phyloP scores from a whole-genome alignment of 2,888 invertebrate genomes.

The Apocheima hispidaria region DNA sequence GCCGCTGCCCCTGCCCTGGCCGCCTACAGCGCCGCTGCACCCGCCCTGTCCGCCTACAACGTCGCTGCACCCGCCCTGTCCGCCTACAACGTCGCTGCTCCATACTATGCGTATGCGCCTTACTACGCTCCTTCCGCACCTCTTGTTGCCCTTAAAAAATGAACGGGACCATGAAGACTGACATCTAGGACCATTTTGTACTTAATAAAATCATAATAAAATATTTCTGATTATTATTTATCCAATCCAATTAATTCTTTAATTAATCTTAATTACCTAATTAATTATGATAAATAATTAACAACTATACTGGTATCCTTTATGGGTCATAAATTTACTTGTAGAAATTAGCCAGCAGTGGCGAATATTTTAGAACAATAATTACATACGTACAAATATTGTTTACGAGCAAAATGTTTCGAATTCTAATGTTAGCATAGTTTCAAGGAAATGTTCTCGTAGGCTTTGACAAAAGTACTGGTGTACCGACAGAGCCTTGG shows the following conservation, averaged over 20 bases:
- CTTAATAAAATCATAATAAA: conserved; percentile 32
- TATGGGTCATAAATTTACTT: not conserved
- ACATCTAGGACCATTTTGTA: conserved; percentile 57
- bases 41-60: not conserved
- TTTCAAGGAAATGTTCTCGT: conserved; percentile 62
- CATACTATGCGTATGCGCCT: conserved; percentile 39
- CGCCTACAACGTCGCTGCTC: conserved; percentile 5
- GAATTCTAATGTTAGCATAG: conserved; percentile 46
- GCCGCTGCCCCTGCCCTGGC: conserved; percentile 41
- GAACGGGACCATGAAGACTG: conserved; percentile 60
- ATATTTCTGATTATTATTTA: not conserved
- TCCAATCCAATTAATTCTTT: not conserved
- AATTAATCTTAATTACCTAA: no score
- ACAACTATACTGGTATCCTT: not conserved
- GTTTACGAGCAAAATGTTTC: conserved; percentile 30
- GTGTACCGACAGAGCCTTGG: conserved; percentile 48
- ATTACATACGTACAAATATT: not conserved
- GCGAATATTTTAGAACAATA: conserved; percentile 35
- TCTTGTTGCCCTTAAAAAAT: conserved; percentile 63
- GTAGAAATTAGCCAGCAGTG: not conserved
- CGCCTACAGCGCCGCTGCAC: conserved; percentile 2
- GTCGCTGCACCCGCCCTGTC: not conserved
- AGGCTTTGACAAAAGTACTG: conserved; percentile 59
- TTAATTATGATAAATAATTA: no score
- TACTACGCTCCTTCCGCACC: conserved; percentile 71